These are phyloP conservation scores for Caenorhabditis sp. DNA, from an alignment of 2,888 invertebrate species.

Conservation along the genomic window DNA sequence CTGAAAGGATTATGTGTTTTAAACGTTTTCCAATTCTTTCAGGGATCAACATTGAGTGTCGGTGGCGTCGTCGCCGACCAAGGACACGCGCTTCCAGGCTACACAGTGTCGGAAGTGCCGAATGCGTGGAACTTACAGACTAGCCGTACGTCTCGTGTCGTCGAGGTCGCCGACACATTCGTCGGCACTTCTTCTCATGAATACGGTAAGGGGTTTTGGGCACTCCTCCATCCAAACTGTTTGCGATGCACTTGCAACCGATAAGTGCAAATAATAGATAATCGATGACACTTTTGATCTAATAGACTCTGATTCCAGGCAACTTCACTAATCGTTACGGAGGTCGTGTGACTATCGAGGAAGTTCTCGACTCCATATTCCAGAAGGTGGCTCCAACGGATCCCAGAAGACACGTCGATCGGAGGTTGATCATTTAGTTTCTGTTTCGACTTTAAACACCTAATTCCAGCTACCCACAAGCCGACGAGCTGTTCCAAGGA, in stretches of 20 bases:
- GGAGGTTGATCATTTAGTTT: constrained; percentile 69
- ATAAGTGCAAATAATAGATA: constrained; percentile 50
- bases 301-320: constrained; percentile 42
- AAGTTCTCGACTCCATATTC: constrained; percentile 93
- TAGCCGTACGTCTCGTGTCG: constrained; percentile 78
- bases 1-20: neutral
- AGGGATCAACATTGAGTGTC: constrained; percentile 58
- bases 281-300: constrained; percentile 29
- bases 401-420: constrained; percentile 66
- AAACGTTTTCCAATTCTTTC: constrained; percentile 35
- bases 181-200: constrained; percentile 75
- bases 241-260: constrained; percentile 55
- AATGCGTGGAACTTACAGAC: constrained; percentile 80
- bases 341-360: constrained; percentile 89
- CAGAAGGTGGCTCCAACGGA: constrained; percentile 88
- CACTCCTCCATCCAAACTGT: constrained; percentile 7
- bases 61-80: constrained; percentile 43
- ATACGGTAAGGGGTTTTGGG: constrained; percentile 65
- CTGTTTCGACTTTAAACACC: neutral
- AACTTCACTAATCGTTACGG: constrained; percentile 75
- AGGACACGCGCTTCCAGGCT: constrained; percentile 77
- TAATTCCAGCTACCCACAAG: constrained; percentile 51
- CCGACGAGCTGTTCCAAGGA: constrained; percentile 71
- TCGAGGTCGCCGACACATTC: constrained; percentile 83
- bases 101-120: constrained; percentile 82